Conservation (phyloP, 1,140 invertebrate species). For the Latrodectus geometricus region DNA sequence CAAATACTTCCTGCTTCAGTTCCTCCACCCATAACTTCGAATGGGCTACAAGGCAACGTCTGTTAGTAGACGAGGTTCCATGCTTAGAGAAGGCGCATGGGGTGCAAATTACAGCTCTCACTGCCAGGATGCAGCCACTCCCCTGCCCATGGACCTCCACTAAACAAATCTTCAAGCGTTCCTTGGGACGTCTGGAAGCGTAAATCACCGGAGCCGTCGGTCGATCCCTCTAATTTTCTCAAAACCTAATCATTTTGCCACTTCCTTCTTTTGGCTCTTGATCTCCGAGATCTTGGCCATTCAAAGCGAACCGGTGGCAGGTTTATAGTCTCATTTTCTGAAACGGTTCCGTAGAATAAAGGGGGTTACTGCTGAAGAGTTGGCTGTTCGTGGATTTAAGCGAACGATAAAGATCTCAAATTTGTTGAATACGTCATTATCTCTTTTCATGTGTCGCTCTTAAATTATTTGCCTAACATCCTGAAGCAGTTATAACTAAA, state of each 20-base stretch:
- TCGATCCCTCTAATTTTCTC: slow-evolving; percentile 21
- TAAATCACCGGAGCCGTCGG: slow-evolving; percentile 20
- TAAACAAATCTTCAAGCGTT: slow-evolving; percentile 26
- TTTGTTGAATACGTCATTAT: not conserved
- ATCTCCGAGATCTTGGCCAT: not conserved
- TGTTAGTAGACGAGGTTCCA: not conserved
- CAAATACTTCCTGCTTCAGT: not conserved
- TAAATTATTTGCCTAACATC: too few species aligned
- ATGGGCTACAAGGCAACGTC: too few species aligned
- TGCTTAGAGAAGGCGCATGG: not conserved
- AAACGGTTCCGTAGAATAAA: not conserved
- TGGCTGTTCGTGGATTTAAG: not conserved
- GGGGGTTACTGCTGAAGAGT: not conserved
- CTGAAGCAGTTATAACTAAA: too few species aligned
- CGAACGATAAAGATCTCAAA: not conserved
- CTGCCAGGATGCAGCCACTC: slow-evolving; percentile 6
- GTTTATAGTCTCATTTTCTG: not conserved
- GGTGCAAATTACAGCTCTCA: slow-evolving; percentile 18
- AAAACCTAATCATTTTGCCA: slow-evolving; percentile 20
- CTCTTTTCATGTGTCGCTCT: not conserved
- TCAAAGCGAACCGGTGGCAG: not conserved
- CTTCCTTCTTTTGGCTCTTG: not conserved
- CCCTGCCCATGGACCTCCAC: not conserved
- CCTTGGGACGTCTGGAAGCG: not conserved
- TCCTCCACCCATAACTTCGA: not conserved